A percentile compares a stretch with the other conserved stretches of the same genome.
Evolutionary conservation across 2,888 invertebrate genomes (phyloP).

Genomic region (Thecocarcelia acutangulata): DNA sequence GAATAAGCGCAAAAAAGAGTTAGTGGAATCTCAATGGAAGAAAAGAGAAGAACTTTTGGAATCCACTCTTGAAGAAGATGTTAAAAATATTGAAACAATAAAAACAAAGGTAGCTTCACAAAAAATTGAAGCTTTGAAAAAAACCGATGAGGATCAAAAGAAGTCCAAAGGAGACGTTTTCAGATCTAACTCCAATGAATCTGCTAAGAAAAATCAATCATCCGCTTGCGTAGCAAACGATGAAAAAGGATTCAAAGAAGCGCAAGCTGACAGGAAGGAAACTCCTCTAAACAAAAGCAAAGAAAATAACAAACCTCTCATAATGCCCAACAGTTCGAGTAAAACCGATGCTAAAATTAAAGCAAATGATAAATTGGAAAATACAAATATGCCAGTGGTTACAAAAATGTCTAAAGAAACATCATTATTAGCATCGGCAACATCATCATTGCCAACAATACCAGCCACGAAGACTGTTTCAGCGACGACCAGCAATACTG

Average conservation of each 20-base stretch:
- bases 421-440: slow-evolving; percentile 65
- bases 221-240: not conserved
- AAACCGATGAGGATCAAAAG: slow-evolving; percentile 66
- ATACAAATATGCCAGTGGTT: slow-evolving; percentile 52
- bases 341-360: slow-evolving; percentile 58
- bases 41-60: slow-evolving; percentile 70
- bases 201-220: slow-evolving; percentile 52
- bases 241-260: not conserved
- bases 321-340: slow-evolving; percentile 27
- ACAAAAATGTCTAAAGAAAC: slow-evolving; percentile 63
- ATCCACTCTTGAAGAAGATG: slow-evolving; percentile 60
- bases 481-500: slow-evolving; percentile 69
- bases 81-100: slow-evolving; percentile 69
- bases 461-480: slow-evolving; percentile 64
- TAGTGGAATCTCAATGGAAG: slow-evolving; percentile 80
- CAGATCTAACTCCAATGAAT: slow-evolving; percentile 71
- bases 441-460: slow-evolving; percentile 67
- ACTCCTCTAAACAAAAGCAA: slow-evolving; percentile 6
- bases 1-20: slow-evolving; percentile 83
- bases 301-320: not conserved
- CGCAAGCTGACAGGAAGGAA: slow-evolving; percentile 1
- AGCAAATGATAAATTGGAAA: slow-evolving; percentile 63
- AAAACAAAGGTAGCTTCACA: slow-evolving; percentile 66
- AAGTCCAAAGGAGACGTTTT: slow-evolving; percentile 47
- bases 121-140: slow-evolving; percentile 71